phyloP scores from a whole-genome alignment of 1,140 invertebrate species.

The Centruroides sculpturatus region DNA sequence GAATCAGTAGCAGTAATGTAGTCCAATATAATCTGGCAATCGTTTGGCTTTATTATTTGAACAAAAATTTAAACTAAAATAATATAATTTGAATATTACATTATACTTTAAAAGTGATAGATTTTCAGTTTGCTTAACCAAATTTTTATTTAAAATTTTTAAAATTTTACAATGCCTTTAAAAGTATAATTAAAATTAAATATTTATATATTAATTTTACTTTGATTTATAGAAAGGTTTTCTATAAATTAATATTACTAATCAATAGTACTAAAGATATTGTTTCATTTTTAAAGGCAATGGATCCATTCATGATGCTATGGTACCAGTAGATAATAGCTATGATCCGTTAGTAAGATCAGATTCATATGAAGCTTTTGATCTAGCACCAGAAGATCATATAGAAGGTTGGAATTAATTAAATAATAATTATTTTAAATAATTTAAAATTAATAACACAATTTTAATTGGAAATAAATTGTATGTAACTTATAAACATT shows the following conservation, averaged over 20 bases:
- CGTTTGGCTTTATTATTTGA: too few relatives aligned
- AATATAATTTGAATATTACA: too few relatives aligned
- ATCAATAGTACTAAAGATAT: neutral
- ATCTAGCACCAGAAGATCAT: conserved; percentile 29
- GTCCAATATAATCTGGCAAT: too few relatives aligned
- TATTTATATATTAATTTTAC: neutral
- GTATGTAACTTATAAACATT: neutral
- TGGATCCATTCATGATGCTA: conserved; percentile 14
- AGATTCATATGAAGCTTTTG: conserved; percentile 68
- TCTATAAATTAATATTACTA: neutral
- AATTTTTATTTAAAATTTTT: too few relatives aligned
- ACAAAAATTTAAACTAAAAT: too few relatives aligned
- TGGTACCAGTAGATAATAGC: conserved; percentile 33
- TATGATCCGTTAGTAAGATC: conserved; percentile 57
- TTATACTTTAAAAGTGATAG: too few relatives aligned
- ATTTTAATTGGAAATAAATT: neutral
- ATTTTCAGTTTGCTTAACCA: too few relatives aligned
- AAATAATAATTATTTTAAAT: neutral
- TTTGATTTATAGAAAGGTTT: neutral
- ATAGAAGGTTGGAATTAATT: conserved; percentile 24
- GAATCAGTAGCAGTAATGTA: too few relatives aligned
- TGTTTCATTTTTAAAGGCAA: conserved; percentile 8
- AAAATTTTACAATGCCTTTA: too few relatives aligned
- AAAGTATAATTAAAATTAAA: neutral
- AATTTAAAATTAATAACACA: neutral